Percentiles rank a stretch among this genome's conserved stretches.
phyloP scores from a whole-genome alignment of 2,113 vertebrate species.

The Chauna torquata region DNA sequence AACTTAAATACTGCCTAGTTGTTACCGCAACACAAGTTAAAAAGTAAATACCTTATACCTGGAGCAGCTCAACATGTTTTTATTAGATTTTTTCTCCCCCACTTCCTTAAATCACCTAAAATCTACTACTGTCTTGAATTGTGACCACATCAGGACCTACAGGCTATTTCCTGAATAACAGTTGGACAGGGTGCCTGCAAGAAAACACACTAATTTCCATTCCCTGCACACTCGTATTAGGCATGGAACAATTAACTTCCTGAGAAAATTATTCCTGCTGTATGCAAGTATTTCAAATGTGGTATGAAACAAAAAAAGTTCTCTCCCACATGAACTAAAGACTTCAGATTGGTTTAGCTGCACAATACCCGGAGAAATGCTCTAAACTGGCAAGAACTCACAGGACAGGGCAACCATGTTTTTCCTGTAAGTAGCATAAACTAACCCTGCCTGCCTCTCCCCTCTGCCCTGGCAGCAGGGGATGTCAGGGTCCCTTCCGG shows the following conservation, averaged over 20 bases:
- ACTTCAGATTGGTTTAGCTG: neutral
- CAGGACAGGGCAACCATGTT: neutral
- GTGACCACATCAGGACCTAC: no score
- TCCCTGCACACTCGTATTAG: neutral
- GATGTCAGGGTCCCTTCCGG: neutral
- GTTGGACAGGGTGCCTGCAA: neutral
- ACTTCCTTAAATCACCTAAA: neutral
- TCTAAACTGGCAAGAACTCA: neutral
- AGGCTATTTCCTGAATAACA: neutral
- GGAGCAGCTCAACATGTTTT: neutral
- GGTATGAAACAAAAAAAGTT: neutral
- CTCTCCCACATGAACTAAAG: fast-evolving
- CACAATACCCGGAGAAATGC: neutral
- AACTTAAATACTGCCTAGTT: neutral
- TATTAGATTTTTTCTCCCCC: neutral
- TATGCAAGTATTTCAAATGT: fast-evolving
- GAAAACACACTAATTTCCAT: no score
- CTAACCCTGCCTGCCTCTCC: neutral
- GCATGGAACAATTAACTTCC: neutral
- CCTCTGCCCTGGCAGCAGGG: no score
- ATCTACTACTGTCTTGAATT: no score
- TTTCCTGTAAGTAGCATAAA: neutral
- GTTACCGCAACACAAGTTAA: no score
- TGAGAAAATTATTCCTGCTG: neutral
- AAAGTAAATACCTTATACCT: neutral